Evolutionary conservation across 1,140 invertebrate species (phyloP), one percentile per base, ranked within the genome.

Genomic region (Drosophila nannoptera): DNA sequence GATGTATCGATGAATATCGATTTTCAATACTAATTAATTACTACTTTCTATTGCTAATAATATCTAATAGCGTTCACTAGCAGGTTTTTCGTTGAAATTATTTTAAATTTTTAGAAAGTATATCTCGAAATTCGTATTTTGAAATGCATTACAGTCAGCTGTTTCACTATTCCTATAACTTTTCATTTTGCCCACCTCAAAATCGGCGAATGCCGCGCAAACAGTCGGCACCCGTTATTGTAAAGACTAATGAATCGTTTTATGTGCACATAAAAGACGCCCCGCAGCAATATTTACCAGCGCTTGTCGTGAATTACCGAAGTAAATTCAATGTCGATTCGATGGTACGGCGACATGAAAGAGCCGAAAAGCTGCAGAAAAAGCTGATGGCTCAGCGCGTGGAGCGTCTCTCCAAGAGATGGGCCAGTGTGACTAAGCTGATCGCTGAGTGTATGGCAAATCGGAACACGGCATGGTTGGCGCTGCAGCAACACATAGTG

Each of bases 261-360:
- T 75, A 67, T 11, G 12, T 81, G 0, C 65, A 70, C 52, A 9
- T 50, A 1, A 4, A 46, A 45, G 62, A 76, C 46, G 53, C 77
- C 6, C n/a, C 32, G 2, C 8, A 6, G 5, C 29, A 68, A 0
- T 8, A 46, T 4, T 31, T 29, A 2, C 77, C 77, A 2, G 2
- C 6, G 0, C 45, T 45, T n/a, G 22, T 81, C 6, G 40, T 31
- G 1, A 8, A 5, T 31, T 56, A 65, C 11, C 31, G 42, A 6
- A 50, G 5, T 2, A 42, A 7, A 0, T 38, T 14, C 4, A 22
- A 14, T 7, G 35, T 29, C 2, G n/a, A 14, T 2, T 11, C 9
- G 0, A 38, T 61, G 7, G 42, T 45, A 43, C 4, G 45, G 4
- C 46, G 48, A 2, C 43, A 61, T 8, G 43, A 61, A 50, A 7